Conservation (phyloP, 2,113 vertebrate species). For the Nansenia antarctica region DNA sequence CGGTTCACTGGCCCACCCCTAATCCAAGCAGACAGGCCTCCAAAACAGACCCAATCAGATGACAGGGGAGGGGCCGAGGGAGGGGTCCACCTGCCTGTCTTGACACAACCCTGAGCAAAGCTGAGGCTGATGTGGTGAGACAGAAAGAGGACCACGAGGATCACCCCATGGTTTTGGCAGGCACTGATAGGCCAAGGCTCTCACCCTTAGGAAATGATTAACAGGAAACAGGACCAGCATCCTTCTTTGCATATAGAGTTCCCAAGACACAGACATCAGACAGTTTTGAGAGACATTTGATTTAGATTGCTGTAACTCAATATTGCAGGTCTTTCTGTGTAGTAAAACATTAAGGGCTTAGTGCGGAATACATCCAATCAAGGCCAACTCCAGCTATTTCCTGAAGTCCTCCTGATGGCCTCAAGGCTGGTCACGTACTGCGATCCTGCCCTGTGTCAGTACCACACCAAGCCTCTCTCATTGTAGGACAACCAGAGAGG, state of each 20-base stretch:
- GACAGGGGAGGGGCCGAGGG: slow-evolving; percentile 6
- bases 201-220: slow-evolving; percentile 48
- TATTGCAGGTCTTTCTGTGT: no score
- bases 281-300: neutral
- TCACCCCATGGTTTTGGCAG: slow-evolving; percentile 3
- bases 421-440: neutral
- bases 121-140: slow-evolving; percentile 46
- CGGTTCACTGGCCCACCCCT: slow-evolving; percentile 26
- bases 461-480: neutral
- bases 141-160: slow-evolving; percentile 34
- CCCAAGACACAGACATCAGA: slow-evolving; percentile 5
- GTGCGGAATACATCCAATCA: no score
- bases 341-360: no score
- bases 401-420: neutral
- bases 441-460: neutral
- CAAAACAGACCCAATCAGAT: slow-evolving; percentile 13
- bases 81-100: slow-evolving; percentile 18
- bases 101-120: slow-evolving; percentile 2
- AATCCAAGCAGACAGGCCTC: slow-evolving; percentile 24
- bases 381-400: no score
- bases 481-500: neutral
- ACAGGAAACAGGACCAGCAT: slow-evolving; percentile 34
- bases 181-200: neutral
- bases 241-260: slow-evolving; percentile 12
- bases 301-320: no score